Conservation (phyloP, 2,888 invertebrate species). For the Labia minor region DNA sequence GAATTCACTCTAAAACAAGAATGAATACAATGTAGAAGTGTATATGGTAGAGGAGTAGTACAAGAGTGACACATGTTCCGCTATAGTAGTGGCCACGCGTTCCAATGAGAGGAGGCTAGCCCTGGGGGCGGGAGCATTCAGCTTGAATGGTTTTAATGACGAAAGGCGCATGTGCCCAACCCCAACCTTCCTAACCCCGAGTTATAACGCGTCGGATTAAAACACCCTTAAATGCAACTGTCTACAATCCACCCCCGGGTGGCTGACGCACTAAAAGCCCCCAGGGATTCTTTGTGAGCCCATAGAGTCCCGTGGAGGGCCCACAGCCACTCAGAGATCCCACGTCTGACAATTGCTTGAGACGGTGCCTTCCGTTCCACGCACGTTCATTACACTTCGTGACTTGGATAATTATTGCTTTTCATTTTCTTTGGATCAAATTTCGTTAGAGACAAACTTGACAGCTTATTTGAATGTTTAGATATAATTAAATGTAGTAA, state of each 20-base stretch:
- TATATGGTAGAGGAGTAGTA: neutral
- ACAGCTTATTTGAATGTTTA: neutral
- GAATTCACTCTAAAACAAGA: neutral
- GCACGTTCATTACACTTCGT: slow-evolving; percentile 8
- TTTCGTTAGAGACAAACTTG: neutral
- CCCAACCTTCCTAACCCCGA: neutral
- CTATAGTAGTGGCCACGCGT: neutral
- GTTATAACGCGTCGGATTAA: slow-evolving; percentile 13
- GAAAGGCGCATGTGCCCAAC: neutral
- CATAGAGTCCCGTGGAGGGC: neutral
- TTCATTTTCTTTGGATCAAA: slow-evolving; percentile 13
- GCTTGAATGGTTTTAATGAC: neutral
- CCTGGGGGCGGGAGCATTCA: neutral
- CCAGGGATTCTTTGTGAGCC: slow-evolving; percentile 1
- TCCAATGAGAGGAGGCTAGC: neutral
- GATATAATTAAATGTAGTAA: neutral
- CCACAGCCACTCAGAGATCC: neutral
- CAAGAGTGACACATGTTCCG: slow-evolving; percentile 1
- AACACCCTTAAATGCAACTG: slow-evolving; percentile 13
- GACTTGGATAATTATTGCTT: slow-evolving; percentile 7
- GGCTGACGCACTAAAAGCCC: slow-evolving; percentile 13
- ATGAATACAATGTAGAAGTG: neutral
- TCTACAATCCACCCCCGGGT: neutral
- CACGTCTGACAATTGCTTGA: neutral
- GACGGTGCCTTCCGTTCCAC: neutral